Conservation (phyloP, 2,113 vertebrate genomes). For the Cinclus mexicanus region DNA sequence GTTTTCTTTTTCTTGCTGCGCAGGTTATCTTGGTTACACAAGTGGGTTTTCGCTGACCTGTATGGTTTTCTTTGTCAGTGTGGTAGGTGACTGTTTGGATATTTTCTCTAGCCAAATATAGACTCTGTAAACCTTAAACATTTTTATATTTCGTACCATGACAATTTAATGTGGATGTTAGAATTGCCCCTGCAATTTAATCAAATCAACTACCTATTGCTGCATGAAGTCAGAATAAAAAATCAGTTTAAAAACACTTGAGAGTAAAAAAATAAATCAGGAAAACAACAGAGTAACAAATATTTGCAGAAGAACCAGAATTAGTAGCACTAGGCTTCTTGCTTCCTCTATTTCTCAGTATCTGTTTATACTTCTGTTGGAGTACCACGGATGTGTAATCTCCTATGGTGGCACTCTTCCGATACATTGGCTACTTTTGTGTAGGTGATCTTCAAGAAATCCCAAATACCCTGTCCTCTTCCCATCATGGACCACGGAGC, state of each 20-base stretch:
- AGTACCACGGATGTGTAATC: neutral
- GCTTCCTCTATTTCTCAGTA: neutral
- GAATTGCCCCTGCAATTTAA: neutral
- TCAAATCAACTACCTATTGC: neutral
- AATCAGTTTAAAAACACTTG: neutral
- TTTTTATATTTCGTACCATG: neutral
- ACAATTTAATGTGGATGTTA: neutral
- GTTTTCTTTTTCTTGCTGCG: conserved; percentile 29
- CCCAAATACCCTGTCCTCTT: conserved; percentile 90
- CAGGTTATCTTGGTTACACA: conserved; percentile 97
- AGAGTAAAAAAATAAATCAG: neutral
- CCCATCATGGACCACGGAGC: conserved; percentile 74
- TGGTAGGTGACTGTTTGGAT: conserved; percentile 80
- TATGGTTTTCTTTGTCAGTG: conserved; percentile 95
- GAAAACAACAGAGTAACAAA: neutral
- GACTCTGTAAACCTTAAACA: neutral
- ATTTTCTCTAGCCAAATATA: neutral
- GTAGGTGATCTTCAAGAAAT: conserved; percentile 96
- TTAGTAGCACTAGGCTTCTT: neutral
- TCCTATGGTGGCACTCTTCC: neutral
- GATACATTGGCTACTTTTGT: neutral
- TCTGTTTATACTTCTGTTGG: neutral
- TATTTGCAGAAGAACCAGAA: neutral
- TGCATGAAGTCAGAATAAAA: neutral
- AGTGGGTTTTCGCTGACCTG: conserved; percentile 95